Base-by-base conservation (phyloP, 2,113 vertebrate species). In the Calidris pugnax region DNA sequence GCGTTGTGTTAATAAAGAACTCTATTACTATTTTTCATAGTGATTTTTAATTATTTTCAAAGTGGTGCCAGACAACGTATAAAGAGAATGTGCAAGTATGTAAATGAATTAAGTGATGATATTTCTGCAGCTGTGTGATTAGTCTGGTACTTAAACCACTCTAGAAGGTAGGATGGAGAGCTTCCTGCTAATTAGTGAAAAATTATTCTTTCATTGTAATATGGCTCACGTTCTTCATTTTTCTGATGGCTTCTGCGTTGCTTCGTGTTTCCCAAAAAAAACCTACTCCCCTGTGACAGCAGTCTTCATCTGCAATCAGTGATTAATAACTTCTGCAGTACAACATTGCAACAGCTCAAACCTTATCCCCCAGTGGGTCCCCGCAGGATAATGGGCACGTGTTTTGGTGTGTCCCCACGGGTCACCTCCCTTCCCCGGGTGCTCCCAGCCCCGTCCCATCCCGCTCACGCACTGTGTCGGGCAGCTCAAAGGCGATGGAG, bases 401-500 rank as follows among this genome's bases (percentile, higher is more conserved):
- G 50, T 15, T 48, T 22, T 48, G 6, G 39, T 9, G 0, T 2
- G 1, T 59, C 67, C 51, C 6, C 1, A 55, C 3, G 2, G 30
- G 41, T 48, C 67, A 6, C 1, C 6, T 63, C 53, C 48, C 57
- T 72, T 60, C 63, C 67, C 3, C 0, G 9, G 26, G 7, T 37
- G 11, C 37, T 35, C 23, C 43, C 66, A 48, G 33, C 37, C 63
- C 72, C 19, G 0, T 27, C 20, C 20, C 32, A 2, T 24, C 41
- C 50, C 59, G 12, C 33, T 66, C 9, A 0, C 2, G 0, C 0
- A 0, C 2, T 22, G 10, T 66, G 6, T 14, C 2, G 1, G 28
- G 7, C 14, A 37, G 3, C 28, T 11, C 41, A 67, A 41, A 75
- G 41, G 30, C n/a, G 35, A 2, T 5, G 1, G 6, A 14, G 10